Conservation (phyloP, 2,888 invertebrate species). For the Aelia acuminata region DNA sequence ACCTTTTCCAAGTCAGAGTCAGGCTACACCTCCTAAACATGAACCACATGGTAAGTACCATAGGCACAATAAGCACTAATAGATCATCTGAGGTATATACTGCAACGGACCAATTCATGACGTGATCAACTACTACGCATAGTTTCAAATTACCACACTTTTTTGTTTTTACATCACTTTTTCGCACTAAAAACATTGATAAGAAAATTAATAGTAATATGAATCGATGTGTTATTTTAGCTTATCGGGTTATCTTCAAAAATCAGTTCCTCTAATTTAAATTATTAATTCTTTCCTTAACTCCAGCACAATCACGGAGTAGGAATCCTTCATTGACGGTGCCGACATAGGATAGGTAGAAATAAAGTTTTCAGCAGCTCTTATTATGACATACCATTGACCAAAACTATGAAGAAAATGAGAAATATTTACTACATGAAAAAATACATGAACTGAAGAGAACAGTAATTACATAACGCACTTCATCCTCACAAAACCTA, state of each 20-base stretch:
- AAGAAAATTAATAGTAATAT: too few species aligned
- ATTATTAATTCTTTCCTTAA: too few species aligned
- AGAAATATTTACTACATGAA: background rate
- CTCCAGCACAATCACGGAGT: too few species aligned
- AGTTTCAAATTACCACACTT: background rate
- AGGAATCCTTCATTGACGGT: too few species aligned
- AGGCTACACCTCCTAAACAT: background rate
- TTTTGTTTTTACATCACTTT: too few species aligned
- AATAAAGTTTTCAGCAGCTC: background rate
- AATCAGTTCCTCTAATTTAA: too few species aligned
- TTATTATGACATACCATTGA: background rate
- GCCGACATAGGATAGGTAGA: background rate
- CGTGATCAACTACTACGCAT: background rate
- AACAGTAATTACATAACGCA: background rate
- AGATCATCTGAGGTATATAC: background rate
- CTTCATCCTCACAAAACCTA: background rate
- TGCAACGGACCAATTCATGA: background rate
- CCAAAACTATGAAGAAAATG: background rate
- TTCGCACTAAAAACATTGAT: too few species aligned
- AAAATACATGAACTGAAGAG: background rate
- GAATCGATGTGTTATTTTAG: too few species aligned
- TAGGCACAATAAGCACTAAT: background rate
- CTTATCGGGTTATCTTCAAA: too few species aligned
- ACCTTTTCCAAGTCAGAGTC: background rate
- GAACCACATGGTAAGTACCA: slow-evolving; percentile 37